Percentiles rank a stretch among this genome's conserved stretches.
Evolutionary conservation across 1,140 invertebrate species (phyloP).

Genomic region (Goniozus legneri): DNA sequence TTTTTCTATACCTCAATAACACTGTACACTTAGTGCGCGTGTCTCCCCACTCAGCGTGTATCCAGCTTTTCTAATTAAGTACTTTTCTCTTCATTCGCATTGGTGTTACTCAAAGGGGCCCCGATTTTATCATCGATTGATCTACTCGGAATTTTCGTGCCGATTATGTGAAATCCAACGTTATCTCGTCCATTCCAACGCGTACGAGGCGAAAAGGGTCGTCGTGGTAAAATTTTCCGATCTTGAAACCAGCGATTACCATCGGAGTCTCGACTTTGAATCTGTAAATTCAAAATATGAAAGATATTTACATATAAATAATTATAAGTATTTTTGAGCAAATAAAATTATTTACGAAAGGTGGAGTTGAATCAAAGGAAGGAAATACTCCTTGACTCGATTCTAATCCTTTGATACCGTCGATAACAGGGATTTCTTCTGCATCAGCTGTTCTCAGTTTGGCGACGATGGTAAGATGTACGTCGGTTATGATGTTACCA

Average conservation of each 20-base stretch:
- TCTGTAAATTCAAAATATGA: neutral
- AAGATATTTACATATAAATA: neutral
- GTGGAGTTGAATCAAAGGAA: neutral
- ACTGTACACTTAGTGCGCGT: too few relatives aligned
- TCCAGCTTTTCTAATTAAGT: too few relatives aligned
- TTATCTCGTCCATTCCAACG: neutral
- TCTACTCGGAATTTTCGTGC: neutral
- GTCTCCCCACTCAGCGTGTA: too few relatives aligned
- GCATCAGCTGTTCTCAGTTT: constrained; percentile 10
- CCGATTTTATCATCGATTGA: constrained; percentile 31
- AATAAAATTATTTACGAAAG: neutral
- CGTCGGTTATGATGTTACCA: constrained; percentile 26
- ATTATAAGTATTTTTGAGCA: neutral
- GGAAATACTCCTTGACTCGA: neutral
- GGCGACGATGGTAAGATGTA: constrained; percentile 23
- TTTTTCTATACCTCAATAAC: too few relatives aligned
- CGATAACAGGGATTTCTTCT: constrained; percentile 28
- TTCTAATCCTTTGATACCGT: constrained; percentile 23
- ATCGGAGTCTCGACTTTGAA: neutral
- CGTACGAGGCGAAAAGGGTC: neutral
- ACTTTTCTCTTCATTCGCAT: constrained; percentile 5
- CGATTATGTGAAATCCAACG: neutral
- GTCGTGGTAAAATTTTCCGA: neutral
- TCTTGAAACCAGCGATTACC: neutral
- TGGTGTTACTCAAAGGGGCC: constrained; percentile 28